A percentile compares a stretch with the other conserved stretches of the same genome.
These are phyloP conservation scores for Palythoa grandiflora DNA, from an alignment of 92 coral and sea anemone species.

Conservation along the genomic window DNA sequence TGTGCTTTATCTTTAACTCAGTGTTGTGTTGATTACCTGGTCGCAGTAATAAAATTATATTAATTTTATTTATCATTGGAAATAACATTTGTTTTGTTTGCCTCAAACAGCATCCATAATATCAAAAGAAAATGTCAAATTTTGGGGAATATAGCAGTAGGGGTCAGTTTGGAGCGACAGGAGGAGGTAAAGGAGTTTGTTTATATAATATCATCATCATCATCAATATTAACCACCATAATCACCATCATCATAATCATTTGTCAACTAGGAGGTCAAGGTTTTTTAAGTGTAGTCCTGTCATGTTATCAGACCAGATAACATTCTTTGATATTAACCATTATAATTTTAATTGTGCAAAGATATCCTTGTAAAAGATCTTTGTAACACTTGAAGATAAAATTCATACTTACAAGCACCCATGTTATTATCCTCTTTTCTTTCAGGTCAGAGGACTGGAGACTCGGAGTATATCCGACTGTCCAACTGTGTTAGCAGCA, in stretches of 20 bases:
- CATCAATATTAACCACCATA: too few relatives aligned
- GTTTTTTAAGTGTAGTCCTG: too few relatives aligned
- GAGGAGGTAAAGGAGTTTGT: neutral
- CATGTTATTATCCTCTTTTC: neutral
- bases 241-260: too few relatives aligned
- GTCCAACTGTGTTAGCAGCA: conserved; percentile 82
- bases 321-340: too few relatives aligned
- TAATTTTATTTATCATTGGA: neutral
- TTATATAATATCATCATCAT: neutral
- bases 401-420: neutral
- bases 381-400: neutral
- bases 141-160: conserved; percentile 46
- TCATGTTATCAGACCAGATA: too few relatives aligned
- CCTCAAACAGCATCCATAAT: neutral
- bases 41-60: too few relatives aligned
- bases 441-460: conserved; percentile 67
- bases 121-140: conserved; percentile 25
- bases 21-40: too few relatives aligned
- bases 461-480: conserved; percentile 84
- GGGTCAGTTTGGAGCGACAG: conserved; percentile 37
- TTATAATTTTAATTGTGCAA: too few relatives aligned
- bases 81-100: neutral
- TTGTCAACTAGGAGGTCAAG: too few relatives aligned
- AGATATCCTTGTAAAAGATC: neutral
- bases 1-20: too few relatives aligned